Conservation (phyloP, 2,113 vertebrate species). For the Meriones unguiculatus region DNA sequence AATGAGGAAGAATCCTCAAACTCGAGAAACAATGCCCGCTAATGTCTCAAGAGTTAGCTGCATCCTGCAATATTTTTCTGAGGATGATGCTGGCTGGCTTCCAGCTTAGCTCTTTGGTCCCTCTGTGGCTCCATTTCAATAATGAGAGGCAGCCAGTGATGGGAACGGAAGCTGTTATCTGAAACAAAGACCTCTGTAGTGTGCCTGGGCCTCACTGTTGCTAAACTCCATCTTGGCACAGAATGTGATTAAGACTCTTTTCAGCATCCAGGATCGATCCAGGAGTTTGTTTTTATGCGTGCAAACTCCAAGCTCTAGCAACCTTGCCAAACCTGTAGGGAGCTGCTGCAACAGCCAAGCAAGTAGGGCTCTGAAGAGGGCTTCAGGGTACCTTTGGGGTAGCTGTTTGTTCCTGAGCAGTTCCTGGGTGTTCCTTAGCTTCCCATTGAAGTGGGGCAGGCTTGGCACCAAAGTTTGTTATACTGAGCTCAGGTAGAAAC, state of each 20-base stretch:
- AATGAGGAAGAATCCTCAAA: not conserved
- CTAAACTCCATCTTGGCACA: conserved; percentile 48
- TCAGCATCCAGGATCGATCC: not conserved
- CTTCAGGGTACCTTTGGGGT: not conserved
- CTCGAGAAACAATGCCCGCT: not conserved
- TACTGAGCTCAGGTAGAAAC: not conserved
- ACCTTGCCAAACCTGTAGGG: conserved; percentile 4
- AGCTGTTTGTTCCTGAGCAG: not conserved
- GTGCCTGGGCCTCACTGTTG: not conserved
- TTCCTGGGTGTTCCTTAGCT: not conserved
- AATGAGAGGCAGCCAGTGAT: not conserved
- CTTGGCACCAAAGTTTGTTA: not conserved
- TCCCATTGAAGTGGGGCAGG: not conserved
- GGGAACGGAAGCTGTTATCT: not conserved
- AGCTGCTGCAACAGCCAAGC: not conserved
- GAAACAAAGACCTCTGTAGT: conserved; percentile 22
- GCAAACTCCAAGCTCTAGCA: conserved; percentile 38
- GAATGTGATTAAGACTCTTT: conserved; percentile 49
- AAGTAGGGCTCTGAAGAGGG: not conserved
- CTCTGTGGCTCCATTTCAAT: not conserved
- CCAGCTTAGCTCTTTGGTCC: not conserved
- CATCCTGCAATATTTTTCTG: conserved; percentile 9
- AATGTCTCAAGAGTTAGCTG: not conserved
- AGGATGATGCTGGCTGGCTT: not conserved
- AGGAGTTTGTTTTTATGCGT: conserved; percentile 48